These are phyloP conservation scores for Mayetiola destructor DNA, from an alignment of 2,888 invertebrate genomes.

Conservation along the genomic window DNA sequence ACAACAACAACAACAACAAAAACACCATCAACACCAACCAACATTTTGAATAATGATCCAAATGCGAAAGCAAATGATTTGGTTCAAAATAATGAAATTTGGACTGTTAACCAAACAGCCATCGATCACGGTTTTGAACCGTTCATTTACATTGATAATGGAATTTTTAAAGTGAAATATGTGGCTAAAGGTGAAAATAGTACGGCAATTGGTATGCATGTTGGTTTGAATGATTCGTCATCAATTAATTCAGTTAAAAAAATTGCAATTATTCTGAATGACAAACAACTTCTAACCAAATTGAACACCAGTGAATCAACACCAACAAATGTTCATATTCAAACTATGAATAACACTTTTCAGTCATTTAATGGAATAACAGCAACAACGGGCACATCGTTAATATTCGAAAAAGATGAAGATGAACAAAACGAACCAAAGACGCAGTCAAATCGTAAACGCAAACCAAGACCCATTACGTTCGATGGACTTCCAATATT, in stretches of 20 bases:
- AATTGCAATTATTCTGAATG: slow-evolving; percentile 3
- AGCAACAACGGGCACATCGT: background rate
- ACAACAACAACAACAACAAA: background rate
- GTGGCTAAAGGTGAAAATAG: background rate
- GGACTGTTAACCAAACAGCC: background rate
- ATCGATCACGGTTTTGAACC: background rate
- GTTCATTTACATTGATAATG: background rate
- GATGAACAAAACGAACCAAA: background rate
- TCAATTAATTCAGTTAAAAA: background rate
- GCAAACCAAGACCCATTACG: background rate
- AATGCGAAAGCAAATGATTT: too few relatives aligned
- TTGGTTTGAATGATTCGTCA: background rate
- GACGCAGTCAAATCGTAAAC: background rate
- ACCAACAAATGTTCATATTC: background rate
- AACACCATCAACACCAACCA: background rate
- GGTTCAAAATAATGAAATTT: too few relatives aligned
- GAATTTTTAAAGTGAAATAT: slow-evolving; percentile 3
- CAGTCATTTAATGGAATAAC: background rate
- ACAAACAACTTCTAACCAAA: background rate
- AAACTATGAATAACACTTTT: slow-evolving; percentile 1
- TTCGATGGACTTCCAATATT: background rate
- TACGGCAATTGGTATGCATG: background rate
- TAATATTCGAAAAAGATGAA: too few relatives aligned
- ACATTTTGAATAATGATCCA: too few relatives aligned
- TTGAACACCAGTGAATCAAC: background rate